Base-by-base conservation (phyloP, 1,140 invertebrate species). In the Aphelenchoides besseyi region DNA sequence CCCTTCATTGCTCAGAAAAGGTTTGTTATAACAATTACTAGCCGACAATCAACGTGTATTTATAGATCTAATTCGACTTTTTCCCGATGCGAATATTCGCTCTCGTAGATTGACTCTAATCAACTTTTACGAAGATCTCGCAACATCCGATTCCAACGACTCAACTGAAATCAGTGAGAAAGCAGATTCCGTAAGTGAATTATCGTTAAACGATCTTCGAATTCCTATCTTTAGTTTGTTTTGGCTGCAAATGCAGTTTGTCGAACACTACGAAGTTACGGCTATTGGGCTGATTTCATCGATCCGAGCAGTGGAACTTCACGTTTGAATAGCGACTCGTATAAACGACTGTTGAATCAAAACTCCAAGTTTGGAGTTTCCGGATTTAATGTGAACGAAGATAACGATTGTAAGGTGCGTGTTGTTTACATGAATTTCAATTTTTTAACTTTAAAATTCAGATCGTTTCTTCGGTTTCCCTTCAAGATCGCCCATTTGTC, bases 221-320 rank as follows among this genome's bases (percentile, higher is more conserved):
- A 8, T 18, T 18, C 55, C 5, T 8, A 8, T 59, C 5, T 59
- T 59, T 59, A 59, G 55, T 59, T 59, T 23, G 32, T 59, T 59
- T 23, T 59, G 5, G 55, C 55, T 29, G 55, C 55, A 59, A 59
- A 59, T 18, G 5, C 55, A 33, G 55, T 59, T 33, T 59, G 55
- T 33, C 5, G 5, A 18, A 59, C 55, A 23, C 55, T 59, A 8
- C 55, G 55, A 59, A 59, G 18, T 18, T 5, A 59, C 5, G 55
- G 55, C 55, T 59, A 8, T 33, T 59, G 55, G 55, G 55, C 55
- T 28, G 55, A 59, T 23, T 59, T 59, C 55, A 18, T 59, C 5
- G 55, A 59, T 33, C 55, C 55, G 18, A 5, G 23, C 18, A 8
- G 5, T 33, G 18, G 55, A 5, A 5, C 5, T 8, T 59, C 55